Conservation (phyloP, 2,888 invertebrate species). For the Zaprionus bogoriensis region DNA sequence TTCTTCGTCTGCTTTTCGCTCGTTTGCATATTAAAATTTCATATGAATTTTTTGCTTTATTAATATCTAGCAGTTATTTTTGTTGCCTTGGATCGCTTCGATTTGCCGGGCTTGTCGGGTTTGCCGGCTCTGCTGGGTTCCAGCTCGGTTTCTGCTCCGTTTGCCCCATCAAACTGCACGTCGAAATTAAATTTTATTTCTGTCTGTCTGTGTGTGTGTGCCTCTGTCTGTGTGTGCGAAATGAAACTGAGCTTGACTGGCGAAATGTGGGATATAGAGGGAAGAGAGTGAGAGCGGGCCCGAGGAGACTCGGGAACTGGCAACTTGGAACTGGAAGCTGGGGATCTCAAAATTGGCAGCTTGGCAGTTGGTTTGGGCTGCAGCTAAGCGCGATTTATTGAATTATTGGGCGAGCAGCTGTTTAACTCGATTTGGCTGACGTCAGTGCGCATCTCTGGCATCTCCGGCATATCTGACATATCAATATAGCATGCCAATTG, state of each 20-base stretch:
- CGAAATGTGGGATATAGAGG: too few relatives aligned
- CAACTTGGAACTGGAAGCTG: slow-evolving; percentile 4
- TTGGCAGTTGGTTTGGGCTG: slow-evolving; percentile 27
- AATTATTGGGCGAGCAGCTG: slow-evolving; percentile 76
- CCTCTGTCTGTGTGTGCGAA: slow-evolving; percentile 36
- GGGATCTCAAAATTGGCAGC: slow-evolving; percentile 30
- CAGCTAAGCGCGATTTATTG: slow-evolving; percentile 69
- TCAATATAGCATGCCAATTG: not conserved
- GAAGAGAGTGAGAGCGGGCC: slow-evolving; percentile 3
- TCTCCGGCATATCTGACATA: not conserved
- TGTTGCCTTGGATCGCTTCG: slow-evolving; percentile 46
- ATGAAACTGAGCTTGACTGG: slow-evolving; percentile 49
- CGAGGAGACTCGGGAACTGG: slow-evolving; percentile 13
- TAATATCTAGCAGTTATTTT: slow-evolving; percentile 78
- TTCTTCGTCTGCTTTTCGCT: slow-evolving; percentile 56
- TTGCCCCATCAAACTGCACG: slow-evolving; percentile 72
- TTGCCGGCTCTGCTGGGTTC: slow-evolving; percentile 38
- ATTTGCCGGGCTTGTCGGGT: slow-evolving; percentile 28
- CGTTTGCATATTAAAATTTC: slow-evolving; percentile 78
- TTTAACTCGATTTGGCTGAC: slow-evolving; percentile 71
- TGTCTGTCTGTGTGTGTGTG: slow-evolving; percentile 18
- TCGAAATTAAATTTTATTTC: slow-evolving; percentile 74
- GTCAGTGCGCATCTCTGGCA: slow-evolving; percentile 32
- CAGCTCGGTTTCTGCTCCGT: slow-evolving; percentile 67
- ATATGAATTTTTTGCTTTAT: slow-evolving; percentile 76